These are phyloP conservation scores for Hydropotes inermis DNA, from an alignment of 2,113 vertebrate genomes.

Conservation along the genomic window DNA sequence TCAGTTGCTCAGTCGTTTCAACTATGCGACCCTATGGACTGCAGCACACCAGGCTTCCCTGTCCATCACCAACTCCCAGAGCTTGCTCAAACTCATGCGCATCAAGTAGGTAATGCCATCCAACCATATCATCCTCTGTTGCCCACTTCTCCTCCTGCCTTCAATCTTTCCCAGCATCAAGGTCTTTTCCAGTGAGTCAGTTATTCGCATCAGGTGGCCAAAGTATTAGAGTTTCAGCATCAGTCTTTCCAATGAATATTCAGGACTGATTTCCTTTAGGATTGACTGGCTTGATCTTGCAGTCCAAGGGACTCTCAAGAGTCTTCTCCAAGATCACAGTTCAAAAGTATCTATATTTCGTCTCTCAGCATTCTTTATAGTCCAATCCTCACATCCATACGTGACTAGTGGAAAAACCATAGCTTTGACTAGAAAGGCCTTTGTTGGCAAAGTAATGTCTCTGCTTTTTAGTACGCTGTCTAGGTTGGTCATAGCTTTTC, in stretches of 20 bases:
- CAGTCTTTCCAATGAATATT: not conserved
- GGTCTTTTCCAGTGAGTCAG: not conserved
- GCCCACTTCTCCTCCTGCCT: not conserved
- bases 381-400: not conserved
- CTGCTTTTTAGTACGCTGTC: not conserved
- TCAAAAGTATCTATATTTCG: not conserved
- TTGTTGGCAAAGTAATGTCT: not conserved
- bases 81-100: not conserved
- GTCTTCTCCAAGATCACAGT: not conserved
- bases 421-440: not conserved
- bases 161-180: not conserved
- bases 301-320: not conserved
- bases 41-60: not conserved
- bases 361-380: not conserved
- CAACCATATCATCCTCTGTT: not conserved
- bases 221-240: not conserved
- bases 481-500: not conserved
- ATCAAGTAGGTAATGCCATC: not conserved
- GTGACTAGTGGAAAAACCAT: not conserved
- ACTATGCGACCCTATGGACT: not conserved
- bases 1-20: not conserved
- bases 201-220: not conserved
- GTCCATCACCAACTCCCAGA: not conserved
- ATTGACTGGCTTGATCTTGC: not conserved
- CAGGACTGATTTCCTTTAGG: not conserved